Conservation (phyloP, 2,797 vertebrate genomes). For the Periparus ater region DNA sequence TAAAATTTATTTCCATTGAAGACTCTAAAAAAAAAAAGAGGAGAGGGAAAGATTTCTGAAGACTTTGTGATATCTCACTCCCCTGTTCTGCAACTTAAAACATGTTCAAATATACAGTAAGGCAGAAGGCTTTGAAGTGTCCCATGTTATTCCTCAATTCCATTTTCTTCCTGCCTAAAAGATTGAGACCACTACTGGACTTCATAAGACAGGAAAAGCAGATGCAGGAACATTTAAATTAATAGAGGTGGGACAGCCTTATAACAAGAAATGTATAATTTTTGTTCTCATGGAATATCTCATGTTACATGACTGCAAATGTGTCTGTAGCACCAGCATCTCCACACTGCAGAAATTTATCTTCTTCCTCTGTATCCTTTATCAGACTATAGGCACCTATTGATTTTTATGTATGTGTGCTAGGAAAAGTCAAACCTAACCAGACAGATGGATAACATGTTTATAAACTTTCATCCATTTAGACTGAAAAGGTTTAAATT, state of each 20-base stretch:
- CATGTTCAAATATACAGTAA: not conserved
- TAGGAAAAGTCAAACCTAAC: not conserved
- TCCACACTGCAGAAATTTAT: not conserved
- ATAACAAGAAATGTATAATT: not conserved
- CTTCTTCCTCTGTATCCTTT: not conserved
- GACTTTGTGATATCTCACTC: not conserved
- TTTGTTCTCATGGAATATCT: not conserved
- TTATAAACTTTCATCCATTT: not conserved
- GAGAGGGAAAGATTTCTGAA: not conserved
- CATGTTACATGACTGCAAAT: not conserved
- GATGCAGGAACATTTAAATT: not conserved
- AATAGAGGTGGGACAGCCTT: not conserved
- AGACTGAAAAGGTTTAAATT: not conserved
- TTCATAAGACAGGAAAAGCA: not conserved
- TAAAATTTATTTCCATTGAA: not conserved
- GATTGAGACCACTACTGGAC: not conserved
- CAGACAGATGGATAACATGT: not conserved
- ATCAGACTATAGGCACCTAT: not conserved
- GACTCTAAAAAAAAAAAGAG: rapidly evolving
- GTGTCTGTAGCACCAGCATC: not conserved
- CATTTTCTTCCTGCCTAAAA: not conserved
- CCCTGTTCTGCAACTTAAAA: not conserved
- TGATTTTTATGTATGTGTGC: not conserved
- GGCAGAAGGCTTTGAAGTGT: not conserved
- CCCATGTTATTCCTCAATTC: not conserved